These are phyloP conservation scores for Ameiurus melas DNA, from an alignment of 2,113 vertebrate genomes.

Conservation along the genomic window DNA sequence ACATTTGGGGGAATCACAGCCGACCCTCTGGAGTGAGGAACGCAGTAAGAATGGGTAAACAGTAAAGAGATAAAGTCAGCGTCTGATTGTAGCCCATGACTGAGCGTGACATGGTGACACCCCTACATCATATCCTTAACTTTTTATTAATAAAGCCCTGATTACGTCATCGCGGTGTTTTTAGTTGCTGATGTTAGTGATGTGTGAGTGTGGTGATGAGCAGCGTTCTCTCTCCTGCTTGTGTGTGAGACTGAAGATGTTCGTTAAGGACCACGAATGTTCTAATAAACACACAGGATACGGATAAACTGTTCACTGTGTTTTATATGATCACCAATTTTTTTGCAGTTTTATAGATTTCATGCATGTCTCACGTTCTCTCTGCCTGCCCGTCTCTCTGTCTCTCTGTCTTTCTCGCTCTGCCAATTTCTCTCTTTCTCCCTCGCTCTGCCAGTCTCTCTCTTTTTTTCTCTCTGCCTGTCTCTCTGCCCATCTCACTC, in stretches of 20 bases:
- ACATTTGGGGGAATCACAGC: not conserved
- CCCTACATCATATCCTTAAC: not conserved
- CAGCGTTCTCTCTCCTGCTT: not conserved
- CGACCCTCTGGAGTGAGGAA: not conserved
- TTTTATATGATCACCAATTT: not conserved
- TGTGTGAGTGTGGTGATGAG: not conserved
- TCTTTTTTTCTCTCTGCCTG: not conserved
- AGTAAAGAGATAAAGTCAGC: not conserved
- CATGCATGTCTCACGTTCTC: not conserved
- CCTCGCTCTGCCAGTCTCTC: not conserved
- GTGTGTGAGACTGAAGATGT: not conserved
- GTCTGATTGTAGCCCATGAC: not conserved
- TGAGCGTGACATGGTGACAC: not conserved
- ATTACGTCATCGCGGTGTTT: not conserved
- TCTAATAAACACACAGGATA: not conserved
- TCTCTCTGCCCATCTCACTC: not conserved
- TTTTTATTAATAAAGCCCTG: not conserved
- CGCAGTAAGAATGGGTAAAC: not conserved
- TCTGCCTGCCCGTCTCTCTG: not conserved
- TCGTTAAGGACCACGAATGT: not conserved
- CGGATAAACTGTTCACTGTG: not conserved
- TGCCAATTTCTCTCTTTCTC: not conserved
- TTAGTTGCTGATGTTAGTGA: not conserved
- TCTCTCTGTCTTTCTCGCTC: not conserved
- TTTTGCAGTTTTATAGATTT: not conserved